phyloP scores from a whole-genome alignment of 2,797 vertebrate species.

The Phrynocephalus vlangalii region DNA sequence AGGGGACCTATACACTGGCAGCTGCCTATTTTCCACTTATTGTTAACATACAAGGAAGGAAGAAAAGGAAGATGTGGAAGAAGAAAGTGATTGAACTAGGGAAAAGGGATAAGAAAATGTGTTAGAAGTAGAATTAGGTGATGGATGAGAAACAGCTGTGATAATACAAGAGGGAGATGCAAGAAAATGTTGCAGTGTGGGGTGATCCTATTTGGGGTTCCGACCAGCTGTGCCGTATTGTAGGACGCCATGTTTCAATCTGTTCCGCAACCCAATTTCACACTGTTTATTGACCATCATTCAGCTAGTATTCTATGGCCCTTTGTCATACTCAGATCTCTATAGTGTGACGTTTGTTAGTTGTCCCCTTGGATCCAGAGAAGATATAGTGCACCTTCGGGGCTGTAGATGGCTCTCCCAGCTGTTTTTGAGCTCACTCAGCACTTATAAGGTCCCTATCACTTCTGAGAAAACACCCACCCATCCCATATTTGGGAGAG shows the following conservation, averaged over 20 bases:
- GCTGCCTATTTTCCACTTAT: neutral
- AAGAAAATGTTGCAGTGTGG: neutral
- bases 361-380: neutral
- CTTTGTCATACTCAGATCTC: neutral
- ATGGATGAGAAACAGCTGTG: neutral
- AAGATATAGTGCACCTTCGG: too few relatives aligned
- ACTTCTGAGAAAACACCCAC: too few relatives aligned
- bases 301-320: neutral
- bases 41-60: neutral
- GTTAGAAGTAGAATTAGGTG: neutral
- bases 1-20: neutral
- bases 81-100: neutral
- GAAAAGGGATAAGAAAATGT: neutral
- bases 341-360: neutral
- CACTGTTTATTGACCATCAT: neutral
- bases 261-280: neutral
- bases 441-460: too few relatives aligned
- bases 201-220: neutral
- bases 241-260: neutral
- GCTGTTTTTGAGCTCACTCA: too few relatives aligned
- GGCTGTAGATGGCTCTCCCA: too few relatives aligned
- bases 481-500: too few relatives aligned
- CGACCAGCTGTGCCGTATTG: neutral
- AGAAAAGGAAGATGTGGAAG: neutral
- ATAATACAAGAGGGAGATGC: neutral